Conservation (phyloP, 2,888 invertebrate species). For the Ariolimax columbianus region DNA sequence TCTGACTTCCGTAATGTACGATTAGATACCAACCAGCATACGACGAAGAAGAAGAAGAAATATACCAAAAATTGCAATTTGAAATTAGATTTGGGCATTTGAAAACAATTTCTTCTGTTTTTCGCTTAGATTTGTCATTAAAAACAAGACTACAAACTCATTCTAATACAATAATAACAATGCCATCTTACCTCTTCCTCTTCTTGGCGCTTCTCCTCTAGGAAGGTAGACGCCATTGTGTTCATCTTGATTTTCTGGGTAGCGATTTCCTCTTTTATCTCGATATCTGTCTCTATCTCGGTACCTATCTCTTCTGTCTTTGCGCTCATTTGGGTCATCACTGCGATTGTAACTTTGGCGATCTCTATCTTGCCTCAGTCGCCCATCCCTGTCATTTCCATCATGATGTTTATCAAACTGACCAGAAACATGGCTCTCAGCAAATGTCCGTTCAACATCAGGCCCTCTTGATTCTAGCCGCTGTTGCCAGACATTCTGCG, state of each 20-base stretch:
- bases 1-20: too few relatives aligned
- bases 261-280: conserved; percentile 52
- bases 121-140: too few relatives aligned
- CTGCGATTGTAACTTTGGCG: conserved; percentile 46
- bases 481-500: conserved; percentile 23
- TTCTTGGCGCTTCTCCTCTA: conserved; percentile 91
- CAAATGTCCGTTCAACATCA: conserved; percentile 7
- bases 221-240: conserved; percentile 83
- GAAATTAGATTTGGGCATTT: too few relatives aligned
- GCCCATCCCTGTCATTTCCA: conserved; percentile 49
- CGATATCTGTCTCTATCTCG: conserved; percentile 52
- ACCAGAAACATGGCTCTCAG: conserved; percentile 1
- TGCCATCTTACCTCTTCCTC: conserved; percentile 84
- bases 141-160: too few relatives aligned
- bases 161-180: too few relatives aligned
- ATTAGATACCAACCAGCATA: too few relatives aligned
- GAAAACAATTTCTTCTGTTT: too few relatives aligned
- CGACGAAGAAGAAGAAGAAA: too few relatives aligned
- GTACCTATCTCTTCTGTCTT: conserved; percentile 47
- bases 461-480: conserved; percentile 32
- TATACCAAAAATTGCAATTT: too few relatives aligned
- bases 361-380: conserved; percentile 37
- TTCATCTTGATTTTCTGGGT: conserved; percentile 41
- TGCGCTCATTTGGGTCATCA: conserved; percentile 49
- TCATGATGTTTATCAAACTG: conserved; percentile 40